A percentile compares a stretch with the other conserved stretches of the same genome.
Conservation (phyloP, 2,797 vertebrate species). For the Sternarchorhynchus goeldii region DNA sequence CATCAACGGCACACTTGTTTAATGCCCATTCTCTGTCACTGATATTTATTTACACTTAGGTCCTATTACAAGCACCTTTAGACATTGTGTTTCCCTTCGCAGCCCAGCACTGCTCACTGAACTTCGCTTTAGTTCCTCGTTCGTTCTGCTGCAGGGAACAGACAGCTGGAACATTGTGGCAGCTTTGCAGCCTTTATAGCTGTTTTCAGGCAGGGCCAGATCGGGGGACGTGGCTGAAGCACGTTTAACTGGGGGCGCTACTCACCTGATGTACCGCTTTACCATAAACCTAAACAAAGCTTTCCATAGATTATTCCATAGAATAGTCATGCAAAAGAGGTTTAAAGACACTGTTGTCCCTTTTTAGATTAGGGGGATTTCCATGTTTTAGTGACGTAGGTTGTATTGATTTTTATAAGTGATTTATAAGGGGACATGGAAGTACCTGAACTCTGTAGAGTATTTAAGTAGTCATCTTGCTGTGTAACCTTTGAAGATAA, state of each 20-base stretch:
- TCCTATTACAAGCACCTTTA: slow-evolving; percentile 44
- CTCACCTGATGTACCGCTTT: background rate
- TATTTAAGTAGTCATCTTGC: slow-evolving; percentile 52
- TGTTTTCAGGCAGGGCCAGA: slow-evolving; percentile 27
- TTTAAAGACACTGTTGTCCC: background rate
- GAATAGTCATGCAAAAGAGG: slow-evolving; percentile 9
- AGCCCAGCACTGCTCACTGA: slow-evolving; percentile 17
- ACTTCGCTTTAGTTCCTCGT: slow-evolving; percentile 26
- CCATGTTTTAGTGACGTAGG: background rate
- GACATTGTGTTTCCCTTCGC: slow-evolving; percentile 33
- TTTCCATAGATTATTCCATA: no score
- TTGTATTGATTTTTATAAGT: background rate
- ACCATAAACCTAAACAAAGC: background rate
- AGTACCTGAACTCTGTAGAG: slow-evolving; percentile 61
- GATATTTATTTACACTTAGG: slow-evolving; percentile 27
- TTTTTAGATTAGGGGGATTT: background rate
- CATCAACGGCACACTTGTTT: slow-evolving; percentile 25
- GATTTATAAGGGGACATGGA: background rate
- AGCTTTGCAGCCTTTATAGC: slow-evolving; percentile 19
- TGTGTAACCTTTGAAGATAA: slow-evolving; percentile 53
- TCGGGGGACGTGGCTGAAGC: slow-evolving; percentile 15
- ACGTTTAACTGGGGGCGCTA: slow-evolving; percentile 4
- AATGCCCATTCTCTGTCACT: slow-evolving; percentile 15
- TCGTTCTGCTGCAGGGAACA: slow-evolving; percentile 14
- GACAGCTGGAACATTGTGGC: slow-evolving; percentile 6